Percentiles rank a stretch among this genome's conserved stretches.
These are phyloP conservation scores for Sapajus apella DNA, from an alignment of 2,113 vertebrate genomes.

Conservation along the genomic window DNA sequence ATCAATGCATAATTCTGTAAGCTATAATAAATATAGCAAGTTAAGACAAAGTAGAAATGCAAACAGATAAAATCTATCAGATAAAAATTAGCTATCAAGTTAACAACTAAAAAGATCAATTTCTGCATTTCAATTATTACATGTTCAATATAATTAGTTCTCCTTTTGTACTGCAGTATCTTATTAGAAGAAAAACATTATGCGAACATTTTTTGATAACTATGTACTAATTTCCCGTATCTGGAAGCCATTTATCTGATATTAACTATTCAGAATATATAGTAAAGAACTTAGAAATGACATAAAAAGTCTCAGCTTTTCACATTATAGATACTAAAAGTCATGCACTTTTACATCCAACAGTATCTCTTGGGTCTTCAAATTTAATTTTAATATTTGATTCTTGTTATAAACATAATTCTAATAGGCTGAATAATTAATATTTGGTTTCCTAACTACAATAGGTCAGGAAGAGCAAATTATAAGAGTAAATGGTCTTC, in stretches of 20 bases:
- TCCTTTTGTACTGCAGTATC: neutral
- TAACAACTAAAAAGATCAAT: neutral
- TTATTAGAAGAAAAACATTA: neutral
- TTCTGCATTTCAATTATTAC: neutral
- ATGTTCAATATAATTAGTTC: constrained; percentile 3
- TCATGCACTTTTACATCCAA: constrained; percentile 6
- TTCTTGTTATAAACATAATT: constrained; percentile 4
- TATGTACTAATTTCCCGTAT: neutral
- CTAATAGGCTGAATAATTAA: neutral
- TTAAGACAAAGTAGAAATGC: constrained; percentile 19
- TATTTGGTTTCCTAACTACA: neutral
- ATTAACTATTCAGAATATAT: constrained; percentile 1
- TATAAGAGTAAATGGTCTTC: neutral
- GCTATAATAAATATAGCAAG: neutral
- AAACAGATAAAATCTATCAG: neutral
- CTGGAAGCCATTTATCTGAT: neutral
- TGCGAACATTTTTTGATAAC: neutral
- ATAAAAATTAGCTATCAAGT: neutral
- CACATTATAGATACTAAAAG: neutral
- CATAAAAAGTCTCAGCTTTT: neutral
- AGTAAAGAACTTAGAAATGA: constrained; percentile 23
- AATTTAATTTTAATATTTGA: constrained; percentile 41
- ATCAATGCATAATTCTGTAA: neutral
- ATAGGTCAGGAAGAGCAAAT: neutral
- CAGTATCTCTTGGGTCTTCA: neutral